Percentiles rank a stretch among this genome's conserved stretches.
phyloP scores from a whole-genome alignment of 2,113 vertebrate species.

The Ciconia stormi region DNA sequence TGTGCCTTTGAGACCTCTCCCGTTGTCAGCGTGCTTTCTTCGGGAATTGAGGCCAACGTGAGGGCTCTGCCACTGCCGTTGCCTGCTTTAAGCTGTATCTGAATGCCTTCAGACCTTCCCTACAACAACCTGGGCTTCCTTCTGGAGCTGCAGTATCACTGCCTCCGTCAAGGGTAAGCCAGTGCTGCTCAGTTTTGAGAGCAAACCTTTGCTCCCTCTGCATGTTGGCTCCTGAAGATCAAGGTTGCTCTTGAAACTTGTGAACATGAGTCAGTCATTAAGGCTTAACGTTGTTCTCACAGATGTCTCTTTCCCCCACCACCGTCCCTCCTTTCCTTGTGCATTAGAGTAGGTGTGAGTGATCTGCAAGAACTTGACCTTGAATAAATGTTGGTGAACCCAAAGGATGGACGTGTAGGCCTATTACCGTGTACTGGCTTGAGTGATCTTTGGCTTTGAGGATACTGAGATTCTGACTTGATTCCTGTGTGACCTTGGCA shows the following conservation, averaged over 20 bases:
- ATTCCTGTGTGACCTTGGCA: not conserved
- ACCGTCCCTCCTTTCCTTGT: not conserved
- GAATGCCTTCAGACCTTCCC: not conserved
- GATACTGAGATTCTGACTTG: not conserved
- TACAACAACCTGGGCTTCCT: not conserved
- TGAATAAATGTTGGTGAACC: not conserved
- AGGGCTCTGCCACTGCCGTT: not conserved
- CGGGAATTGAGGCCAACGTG: rapidly evolving
- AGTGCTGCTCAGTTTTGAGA: not conserved
- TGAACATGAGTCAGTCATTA: rapidly evolving
- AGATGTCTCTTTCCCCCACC: not conserved
- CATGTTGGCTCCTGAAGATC: not conserved
- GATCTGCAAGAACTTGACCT: not conserved
- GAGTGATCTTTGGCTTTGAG: not conserved
- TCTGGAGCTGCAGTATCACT: not conserved
- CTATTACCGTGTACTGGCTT: rapidly evolving
- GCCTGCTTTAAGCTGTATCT: not conserved
- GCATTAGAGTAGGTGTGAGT: not conserved
- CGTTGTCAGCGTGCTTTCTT: not conserved
- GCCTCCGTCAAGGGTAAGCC: not conserved
- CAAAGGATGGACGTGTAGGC: not conserved
- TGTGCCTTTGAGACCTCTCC: constrained; percentile 1
- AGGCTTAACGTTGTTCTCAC: not conserved
- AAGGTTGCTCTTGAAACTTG: no score
- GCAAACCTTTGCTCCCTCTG: not conserved